Evolutionary conservation across 2,797 vertebrate genomes (phyloP), one percentile per base, ranked within the genome.

Genomic region (Epinephelus malabaricus): DNA sequence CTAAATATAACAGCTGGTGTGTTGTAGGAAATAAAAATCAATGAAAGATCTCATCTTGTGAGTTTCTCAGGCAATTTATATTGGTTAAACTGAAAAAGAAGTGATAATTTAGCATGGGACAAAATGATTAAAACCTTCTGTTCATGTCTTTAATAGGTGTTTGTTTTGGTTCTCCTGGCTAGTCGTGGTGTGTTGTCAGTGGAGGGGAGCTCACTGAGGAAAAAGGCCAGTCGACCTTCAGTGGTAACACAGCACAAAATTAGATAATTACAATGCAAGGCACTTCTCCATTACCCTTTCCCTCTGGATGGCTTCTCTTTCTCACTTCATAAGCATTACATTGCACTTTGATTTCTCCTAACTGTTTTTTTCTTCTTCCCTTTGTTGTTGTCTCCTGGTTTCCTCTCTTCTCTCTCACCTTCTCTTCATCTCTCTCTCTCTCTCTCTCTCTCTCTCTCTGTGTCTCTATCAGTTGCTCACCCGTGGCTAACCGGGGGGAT

Each of bases 201-300:
- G 62, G 69, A 79, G 69, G 50, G 34, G 43, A 74, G 69, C 68
- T 76, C 12, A 68, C 68, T 18, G 21, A 71, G 61, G 79, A 56
- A 74, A 43, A 80, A 88, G 86, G 79, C 77, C 60, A 25, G 81
- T 51, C 23, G 87, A 88, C 89, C 86, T 93, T 86, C 73, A 68
- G 62, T 5, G 43, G 53, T 49, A 81, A 86, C 62, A 2, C 40
- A 66, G 77, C 89, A 83, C 83, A 85, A 86, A 87, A 92, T 65
- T 7, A 86, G 78, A 76, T 90, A 56, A 91, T 92, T 92, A 86
- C 68, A 61, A 87, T 85, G 83, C 74, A 55, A 77, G 45, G 70
- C 74, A 14, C 64, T 80, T 46, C 62, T 83, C 67, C 53, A 12
- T 75, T 46, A 62, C 30, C 53, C 59, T 34, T 13, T 63, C 45